phyloP scores from a whole-genome alignment of 2,797 vertebrate genomes.

The Accipiter badius region DNA sequence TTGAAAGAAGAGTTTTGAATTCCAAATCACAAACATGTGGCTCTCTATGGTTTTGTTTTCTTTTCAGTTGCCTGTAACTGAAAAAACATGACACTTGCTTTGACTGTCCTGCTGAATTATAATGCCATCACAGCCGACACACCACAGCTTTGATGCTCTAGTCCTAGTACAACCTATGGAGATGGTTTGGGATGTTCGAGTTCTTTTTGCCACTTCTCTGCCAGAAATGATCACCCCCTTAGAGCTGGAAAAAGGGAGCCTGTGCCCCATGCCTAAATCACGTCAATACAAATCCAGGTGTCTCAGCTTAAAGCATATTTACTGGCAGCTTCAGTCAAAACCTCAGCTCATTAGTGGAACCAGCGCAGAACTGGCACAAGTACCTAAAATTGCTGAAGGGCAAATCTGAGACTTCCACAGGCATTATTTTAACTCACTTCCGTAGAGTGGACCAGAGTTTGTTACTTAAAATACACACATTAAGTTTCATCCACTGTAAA shows the following conservation, averaged over 20 bases:
- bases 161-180: background rate
- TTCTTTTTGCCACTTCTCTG: background rate
- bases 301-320: background rate
- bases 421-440: background rate
- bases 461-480: background rate
- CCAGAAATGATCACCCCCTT: background rate
- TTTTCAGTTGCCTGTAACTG: conserved; percentile 49
- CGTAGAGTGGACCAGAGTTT: background rate
- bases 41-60: conserved; percentile 49
- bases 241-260: background rate
- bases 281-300: background rate
- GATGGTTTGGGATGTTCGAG: background rate
- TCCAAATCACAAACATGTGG: conserved; percentile 46
- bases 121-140: background rate
- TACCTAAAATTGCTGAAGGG: background rate
- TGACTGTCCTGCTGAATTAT: background rate
- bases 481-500: background rate
- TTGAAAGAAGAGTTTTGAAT: conserved; percentile 43
- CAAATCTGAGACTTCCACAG: background rate
- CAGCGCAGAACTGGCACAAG: background rate
- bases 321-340: background rate
- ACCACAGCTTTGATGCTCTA: background rate
- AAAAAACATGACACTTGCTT: conserved; percentile 45
- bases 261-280: fast-evolving
- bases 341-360: background rate